Conservation (phyloP, 2,113 vertebrate species). For the Pogonocichla stellata region DNA sequence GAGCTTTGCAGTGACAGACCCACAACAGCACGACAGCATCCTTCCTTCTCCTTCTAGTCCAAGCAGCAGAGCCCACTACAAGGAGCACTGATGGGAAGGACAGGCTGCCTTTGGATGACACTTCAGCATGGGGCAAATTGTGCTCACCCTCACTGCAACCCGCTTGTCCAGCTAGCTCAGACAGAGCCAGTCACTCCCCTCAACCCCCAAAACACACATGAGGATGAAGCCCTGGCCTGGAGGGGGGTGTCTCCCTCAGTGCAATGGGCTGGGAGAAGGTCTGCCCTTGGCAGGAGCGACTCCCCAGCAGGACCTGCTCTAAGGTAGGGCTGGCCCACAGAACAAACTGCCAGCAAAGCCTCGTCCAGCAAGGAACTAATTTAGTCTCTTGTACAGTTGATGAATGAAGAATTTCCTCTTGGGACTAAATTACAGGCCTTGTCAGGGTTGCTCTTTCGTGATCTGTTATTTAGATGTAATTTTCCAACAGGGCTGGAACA, state of each 20-base stretch:
- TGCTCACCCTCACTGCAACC: not conserved
- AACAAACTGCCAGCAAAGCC: constrained; percentile 65
- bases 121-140: not conserved
- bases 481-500: constrained; percentile 80
- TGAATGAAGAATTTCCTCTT: constrained; percentile 86
- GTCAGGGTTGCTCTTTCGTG: constrained; percentile 74
- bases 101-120: not conserved
- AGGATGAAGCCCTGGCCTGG: not conserved
- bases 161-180: not conserved
- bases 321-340: constrained; percentile 56
- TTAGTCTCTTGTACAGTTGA: constrained; percentile 75
- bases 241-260: not conserved
- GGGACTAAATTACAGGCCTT: constrained; percentile 83
- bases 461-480: constrained; percentile 86
- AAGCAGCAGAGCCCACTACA: not conserved
- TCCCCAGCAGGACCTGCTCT: constrained; percentile 28
- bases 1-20: not conserved
- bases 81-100: not conserved
- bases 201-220: not conserved
- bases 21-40: not conserved
- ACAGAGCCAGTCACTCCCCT: not conserved
- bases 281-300: not conserved
- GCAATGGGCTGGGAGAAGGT: not conserved
- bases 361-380: constrained; percentile 74
- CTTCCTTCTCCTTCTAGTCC: not conserved